Percentiles rank a stretch among this genome's conserved stretches.
Conservation (phyloP, 2,113 vertebrate species). For the Holacanthus passer region DNA sequence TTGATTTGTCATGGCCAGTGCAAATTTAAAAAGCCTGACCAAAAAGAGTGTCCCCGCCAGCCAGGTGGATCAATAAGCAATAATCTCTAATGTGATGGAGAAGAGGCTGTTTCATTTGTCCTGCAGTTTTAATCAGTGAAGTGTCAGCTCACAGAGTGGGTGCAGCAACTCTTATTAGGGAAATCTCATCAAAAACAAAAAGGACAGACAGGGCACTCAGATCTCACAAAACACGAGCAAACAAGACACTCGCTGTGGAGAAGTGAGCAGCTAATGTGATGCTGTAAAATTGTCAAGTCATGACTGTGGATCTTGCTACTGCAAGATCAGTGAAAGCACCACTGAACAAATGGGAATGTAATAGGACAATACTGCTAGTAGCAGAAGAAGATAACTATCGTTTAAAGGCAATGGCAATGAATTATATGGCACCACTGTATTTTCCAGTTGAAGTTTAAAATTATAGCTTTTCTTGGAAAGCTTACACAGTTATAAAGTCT, state of each 20-base stretch:
- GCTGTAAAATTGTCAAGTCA: not conserved
- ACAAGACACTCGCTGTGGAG: not conserved
- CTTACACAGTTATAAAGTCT: not conserved
- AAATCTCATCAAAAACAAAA: constrained; percentile 35
- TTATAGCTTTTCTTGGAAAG: not conserved
- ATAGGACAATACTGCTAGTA: not conserved
- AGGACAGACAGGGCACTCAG: not conserved
- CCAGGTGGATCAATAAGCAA: constrained; percentile 75
- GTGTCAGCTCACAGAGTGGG: constrained; percentile 37
- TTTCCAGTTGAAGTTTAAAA: not conserved
- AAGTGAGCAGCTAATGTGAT: not conserved
- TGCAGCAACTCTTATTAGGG: constrained; percentile 25
- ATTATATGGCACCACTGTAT: not conserved
- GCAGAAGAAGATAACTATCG: not conserved
- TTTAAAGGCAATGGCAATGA: not conserved
- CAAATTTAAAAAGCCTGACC: constrained; percentile 37
- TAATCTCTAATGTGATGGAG: constrained; percentile 59
- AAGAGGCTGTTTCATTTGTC: constrained; percentile 38
- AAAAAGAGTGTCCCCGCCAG: constrained; percentile 16
- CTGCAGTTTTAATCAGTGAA: constrained; percentile 64
- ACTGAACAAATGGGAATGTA: not conserved
- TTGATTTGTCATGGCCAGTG: constrained; percentile 48
- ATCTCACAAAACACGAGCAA: not conserved
- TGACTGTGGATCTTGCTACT: not conserved
- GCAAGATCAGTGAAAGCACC: not conserved